Conservation (phyloP, 2,888 invertebrate genomes). For the Reticulitermes lucifugus region DNA sequence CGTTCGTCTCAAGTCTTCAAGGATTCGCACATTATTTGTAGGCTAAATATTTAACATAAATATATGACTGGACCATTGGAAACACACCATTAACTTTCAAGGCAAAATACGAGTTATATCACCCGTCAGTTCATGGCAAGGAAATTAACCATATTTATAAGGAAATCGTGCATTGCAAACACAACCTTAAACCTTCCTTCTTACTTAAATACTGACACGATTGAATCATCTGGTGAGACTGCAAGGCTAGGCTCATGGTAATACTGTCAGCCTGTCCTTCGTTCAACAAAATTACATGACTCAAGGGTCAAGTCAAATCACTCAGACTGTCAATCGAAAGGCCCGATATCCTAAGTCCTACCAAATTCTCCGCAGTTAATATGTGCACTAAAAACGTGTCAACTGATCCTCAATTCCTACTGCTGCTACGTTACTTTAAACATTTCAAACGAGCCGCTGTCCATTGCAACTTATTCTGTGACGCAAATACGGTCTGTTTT, state of each 20-base stretch:
- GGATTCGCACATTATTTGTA: not conserved
- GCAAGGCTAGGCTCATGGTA: constrained; percentile 13
- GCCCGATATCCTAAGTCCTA: not conserved
- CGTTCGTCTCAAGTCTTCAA: too few relatives aligned
- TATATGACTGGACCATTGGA: not conserved
- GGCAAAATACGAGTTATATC: not conserved
- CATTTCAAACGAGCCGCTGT: too few relatives aligned
- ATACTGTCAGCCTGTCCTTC: constrained; percentile 2
- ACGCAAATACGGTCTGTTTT: too few relatives aligned
- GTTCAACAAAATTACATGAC: not conserved
- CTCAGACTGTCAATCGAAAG: not conserved
- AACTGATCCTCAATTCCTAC: not conserved
- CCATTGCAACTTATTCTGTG: too few relatives aligned
- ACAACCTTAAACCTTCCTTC: not conserved
- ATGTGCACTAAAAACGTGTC: not conserved
- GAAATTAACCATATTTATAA: not conserved
- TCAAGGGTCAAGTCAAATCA: not conserved
- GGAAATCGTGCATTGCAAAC: not conserved
- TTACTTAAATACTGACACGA: not conserved
- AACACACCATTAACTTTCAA: not conserved
- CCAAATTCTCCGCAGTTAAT: not conserved
- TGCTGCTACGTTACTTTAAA: not conserved
- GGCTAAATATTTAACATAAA: not conserved
- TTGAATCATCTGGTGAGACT: not conserved
- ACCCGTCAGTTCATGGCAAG: not conserved